Conservation (phyloP, 2,888 invertebrate genomes). For the Gari tellinella region DNA sequence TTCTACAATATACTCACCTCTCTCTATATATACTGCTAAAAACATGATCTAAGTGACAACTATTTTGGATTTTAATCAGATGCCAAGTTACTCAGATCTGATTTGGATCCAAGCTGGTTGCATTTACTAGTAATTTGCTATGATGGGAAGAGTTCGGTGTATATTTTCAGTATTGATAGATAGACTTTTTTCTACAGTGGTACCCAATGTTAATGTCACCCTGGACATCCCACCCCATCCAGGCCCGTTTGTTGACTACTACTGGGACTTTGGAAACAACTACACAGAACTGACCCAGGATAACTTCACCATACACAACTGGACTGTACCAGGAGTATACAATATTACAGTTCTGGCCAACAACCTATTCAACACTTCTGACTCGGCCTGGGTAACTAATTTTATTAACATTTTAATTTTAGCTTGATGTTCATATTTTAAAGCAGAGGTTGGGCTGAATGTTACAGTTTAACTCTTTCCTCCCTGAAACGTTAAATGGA, state of each 20-base stretch:
- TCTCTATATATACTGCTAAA: too few relatives aligned
- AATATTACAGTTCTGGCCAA: slow-evolving; percentile 39
- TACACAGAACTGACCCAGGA: slow-evolving; percentile 4
- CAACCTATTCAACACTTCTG: slow-evolving; percentile 37
- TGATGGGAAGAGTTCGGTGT: not conserved
- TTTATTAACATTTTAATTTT: too few relatives aligned
- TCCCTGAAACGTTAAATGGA: too few relatives aligned
- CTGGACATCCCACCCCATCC: slow-evolving; percentile 28
- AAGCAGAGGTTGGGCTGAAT: too few relatives aligned
- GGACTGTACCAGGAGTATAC: slow-evolving; percentile 42
- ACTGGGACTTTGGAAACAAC: slow-evolving; percentile 48
- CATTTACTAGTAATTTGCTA: too few relatives aligned
- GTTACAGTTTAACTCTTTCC: too few relatives aligned
- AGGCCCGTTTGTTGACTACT: slow-evolving; percentile 37
- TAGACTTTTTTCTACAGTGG: slow-evolving; percentile 10
- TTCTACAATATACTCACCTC: too few relatives aligned
- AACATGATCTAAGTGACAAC: too few relatives aligned
- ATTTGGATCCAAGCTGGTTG: too few relatives aligned
- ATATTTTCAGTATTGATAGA: not conserved
- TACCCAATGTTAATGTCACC: slow-evolving; percentile 29
- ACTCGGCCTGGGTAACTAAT: slow-evolving; percentile 19
- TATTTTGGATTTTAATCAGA: too few relatives aligned
- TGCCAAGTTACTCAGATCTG: too few relatives aligned
- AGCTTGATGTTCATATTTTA: too few relatives aligned
- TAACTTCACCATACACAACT: slow-evolving; percentile 18